Base-by-base conservation (phyloP, 2,888 invertebrate species). In the Formica aserva region DNA sequence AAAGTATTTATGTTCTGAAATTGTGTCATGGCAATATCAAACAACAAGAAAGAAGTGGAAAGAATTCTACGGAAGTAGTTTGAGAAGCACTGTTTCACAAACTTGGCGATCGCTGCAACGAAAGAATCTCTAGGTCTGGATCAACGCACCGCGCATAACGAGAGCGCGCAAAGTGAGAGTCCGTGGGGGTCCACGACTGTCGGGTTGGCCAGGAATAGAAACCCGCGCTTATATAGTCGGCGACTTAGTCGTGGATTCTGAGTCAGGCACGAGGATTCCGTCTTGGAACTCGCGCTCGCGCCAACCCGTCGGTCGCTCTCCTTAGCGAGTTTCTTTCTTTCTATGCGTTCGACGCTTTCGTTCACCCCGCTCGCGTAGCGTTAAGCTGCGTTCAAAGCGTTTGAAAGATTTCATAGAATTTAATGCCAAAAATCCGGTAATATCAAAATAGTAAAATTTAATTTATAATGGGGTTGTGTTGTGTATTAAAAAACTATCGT, bases 151-250 rank as follows among this genome's bases (percentile, higher is more conserved):
- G 63, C 62, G 63, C 67, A 77, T 69, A 86, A 83, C 62, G 85
- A 80, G 75, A 88, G 29, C 78, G 65, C 48, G 75, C n/a, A 41
- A 67, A 88, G 67, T 63, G 66, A 85, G 84, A 90, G 90, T 90
- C 89, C 90, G 85, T 89, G 90, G 90, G 90, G 90, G 90, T 90
- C 90, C 90, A 66, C 82, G 90, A 72, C 89, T 85, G 52, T 52
- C n/a, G 85, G 72, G 84, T 83, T 85, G 35, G 90, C 91, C 89
- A 91, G 83, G 91, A 91, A 91, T 91, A 91, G 91, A 91, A 88
- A 83, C 85, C 78, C 82, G 82, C 82, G 90, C 90, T 88, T 87
- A 89, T 87, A 89, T 84, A 88, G 91, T 83, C 85, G 77, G 84
- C 85, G 85, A 84, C 87, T 88, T 85, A 83, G 88, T 86, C 85